Evolutionary conservation across 2,888 invertebrate genomes (phyloP), one percentile per base, ranked within the genome.

Genomic region (Pimpla rufipes): DNA sequence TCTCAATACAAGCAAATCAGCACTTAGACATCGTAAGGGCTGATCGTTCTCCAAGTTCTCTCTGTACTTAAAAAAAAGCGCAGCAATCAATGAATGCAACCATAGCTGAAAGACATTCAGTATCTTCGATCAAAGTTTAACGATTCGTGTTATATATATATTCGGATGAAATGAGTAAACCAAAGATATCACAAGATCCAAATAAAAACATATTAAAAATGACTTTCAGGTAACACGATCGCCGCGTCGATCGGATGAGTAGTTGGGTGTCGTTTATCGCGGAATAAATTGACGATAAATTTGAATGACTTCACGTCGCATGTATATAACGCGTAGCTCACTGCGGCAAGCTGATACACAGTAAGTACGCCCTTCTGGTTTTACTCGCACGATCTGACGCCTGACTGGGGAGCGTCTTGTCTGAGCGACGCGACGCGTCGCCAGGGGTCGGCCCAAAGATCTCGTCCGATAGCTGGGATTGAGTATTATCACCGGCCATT

Each of bases 211-310:
- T 62, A 62, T 66, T 37, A 8, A 59, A 59, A 73, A 59, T 16
- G 73, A 59, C 29, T 21, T 35, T 18, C 29, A 35, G 23, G 59
- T 47, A 35, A 45, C 18, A 50, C 2, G 62, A 35, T 18, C 4
- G 42, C 10, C 23, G 37, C 64, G 59, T 78, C 73, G 40, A 29
- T 84, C 62, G 52, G 74, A 62, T 77, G 59, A 59, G 40, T 23
- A n/a, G 29, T 59, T 64, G 85, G 77, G 82, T 76, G 83, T 85
- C 81, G 77, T 86, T 88, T 88, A 88, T 85, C 83, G 81, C 81
- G 73, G 70, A 68, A 86, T 82, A 86, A 88, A 88, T 86, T 75
- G 83, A 75, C 86, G 83, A 88, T 87, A 88, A 88, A 88, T 88
- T 85, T 78, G 66, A 76, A 66, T 50, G 80, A 52, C 50, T 66